phyloP scores from a whole-genome alignment of 2,797 vertebrate species.

The Brachyrhaphis roseni region DNA sequence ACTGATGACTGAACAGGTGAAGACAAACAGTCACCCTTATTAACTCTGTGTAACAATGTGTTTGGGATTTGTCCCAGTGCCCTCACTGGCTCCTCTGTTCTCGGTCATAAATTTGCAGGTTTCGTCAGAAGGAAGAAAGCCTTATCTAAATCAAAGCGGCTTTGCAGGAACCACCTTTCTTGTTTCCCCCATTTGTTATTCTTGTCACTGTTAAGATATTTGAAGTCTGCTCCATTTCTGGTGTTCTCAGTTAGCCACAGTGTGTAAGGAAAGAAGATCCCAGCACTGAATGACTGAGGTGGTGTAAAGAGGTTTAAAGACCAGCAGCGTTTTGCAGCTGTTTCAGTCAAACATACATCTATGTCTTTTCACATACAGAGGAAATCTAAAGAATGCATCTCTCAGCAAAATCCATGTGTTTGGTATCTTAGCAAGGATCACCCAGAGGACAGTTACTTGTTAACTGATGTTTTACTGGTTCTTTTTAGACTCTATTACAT shows the following conservation, averaged over 20 bases:
- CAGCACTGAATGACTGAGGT: slow-evolving; percentile 10
- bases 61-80: not conserved
- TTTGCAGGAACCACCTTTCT: slow-evolving; percentile 33
- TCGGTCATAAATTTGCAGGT: slow-evolving; percentile 34
- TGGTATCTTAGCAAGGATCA: slow-evolving; percentile 7
- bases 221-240: slow-evolving; percentile 30
- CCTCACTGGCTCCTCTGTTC: slow-evolving; percentile 10
- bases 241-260: slow-evolving; percentile 62
- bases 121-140: slow-evolving; percentile 35
- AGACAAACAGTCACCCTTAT: slow-evolving; percentile 22
- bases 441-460: slow-evolving; percentile 20
- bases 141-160: slow-evolving; percentile 62
- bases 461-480: not conserved
- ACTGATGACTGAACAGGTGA: slow-evolving; percentile 54
- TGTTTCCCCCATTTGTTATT: slow-evolving; percentile 50
- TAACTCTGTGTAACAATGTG: slow-evolving; percentile 20
- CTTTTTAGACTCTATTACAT: not conserved
- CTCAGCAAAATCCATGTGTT: not conserved
- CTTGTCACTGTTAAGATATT: slow-evolving; percentile 52
- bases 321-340: not conserved
- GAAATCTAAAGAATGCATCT: no score
- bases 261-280: slow-evolving; percentile 8
- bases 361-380: not conserved
- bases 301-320: not conserved
- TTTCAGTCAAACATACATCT: not conserved